Evolutionary conservation across 2,888 invertebrate genomes (phyloP), one percentile per base, ranked within the genome.

Genomic region (Leucania comma): DNA sequence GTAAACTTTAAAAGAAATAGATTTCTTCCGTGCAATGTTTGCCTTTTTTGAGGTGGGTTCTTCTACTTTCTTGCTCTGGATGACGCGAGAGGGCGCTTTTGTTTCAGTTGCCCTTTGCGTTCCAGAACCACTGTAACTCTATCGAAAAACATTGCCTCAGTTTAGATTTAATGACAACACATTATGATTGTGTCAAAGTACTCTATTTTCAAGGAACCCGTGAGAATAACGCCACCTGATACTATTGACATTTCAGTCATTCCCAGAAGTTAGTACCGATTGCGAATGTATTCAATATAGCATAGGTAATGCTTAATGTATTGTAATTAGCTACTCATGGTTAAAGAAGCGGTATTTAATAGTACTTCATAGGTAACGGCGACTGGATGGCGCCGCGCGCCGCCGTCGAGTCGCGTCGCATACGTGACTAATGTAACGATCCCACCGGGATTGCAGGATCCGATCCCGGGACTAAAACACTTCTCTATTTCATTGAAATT

Each of bases 381-480:
- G 87, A 83, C 87, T 66, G 74, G 35, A 29, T 65, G 88, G 83
- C 88, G 88, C 89, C 90, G 73, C 81, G 82, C 81, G 90, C 90
- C 90, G 90, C 89, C 90, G 78, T 62, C 73, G 54, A 64, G 85
- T 83, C 88, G 88, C 86, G 88, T 80, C 88, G 87, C 87, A 88
- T 89, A 90, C 89, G 89, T 90, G 90, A 91, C 89, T 89, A 88
- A 91, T 90, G 80, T 84, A 73, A 79, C 83, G 81, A 81, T 84
- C 87, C 89, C 83, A 69, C 86, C 35, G 72, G 76, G 85, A 84
- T 81, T 81, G 80, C 85, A 72, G 86, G 83, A 76, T 76, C 46
- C 60, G 63, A 76, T 85, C 60, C 76, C 79, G 68, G 71, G 67
- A 76, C 58, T 50, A 24, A 51, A 68, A 54, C 62, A 61, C 50